phyloP scores from a whole-genome alignment of 2,888 invertebrate species.

The Mythimna loreyi region DNA sequence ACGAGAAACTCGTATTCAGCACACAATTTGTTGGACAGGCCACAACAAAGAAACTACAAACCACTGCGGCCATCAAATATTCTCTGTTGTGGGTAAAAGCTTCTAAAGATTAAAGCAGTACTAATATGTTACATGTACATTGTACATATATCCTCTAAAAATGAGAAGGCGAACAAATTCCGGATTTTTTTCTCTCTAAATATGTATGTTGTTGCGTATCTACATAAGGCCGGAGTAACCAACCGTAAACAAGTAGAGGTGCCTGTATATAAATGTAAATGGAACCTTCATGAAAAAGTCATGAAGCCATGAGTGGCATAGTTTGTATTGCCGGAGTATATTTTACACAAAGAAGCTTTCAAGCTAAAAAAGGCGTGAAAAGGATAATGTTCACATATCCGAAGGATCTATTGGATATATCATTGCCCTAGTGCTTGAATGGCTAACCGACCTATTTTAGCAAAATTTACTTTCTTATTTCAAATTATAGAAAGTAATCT shows the following conservation, averaged over 20 bases:
- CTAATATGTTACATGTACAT: constrained; percentile 20
- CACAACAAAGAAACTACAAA: constrained; percentile 28
- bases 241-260: constrained; percentile 52
- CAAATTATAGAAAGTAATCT: too few relatives aligned
- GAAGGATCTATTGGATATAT: constrained; percentile 24
- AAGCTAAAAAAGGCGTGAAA: constrained; percentile 39
- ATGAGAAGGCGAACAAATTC: constrained; percentile 33
- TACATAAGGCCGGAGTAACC: constrained; percentile 47
- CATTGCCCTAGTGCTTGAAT: too few relatives aligned
- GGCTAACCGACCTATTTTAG: too few relatives aligned
- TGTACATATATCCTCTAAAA: constrained; percentile 26
- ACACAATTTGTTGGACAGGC: constrained; percentile 25
- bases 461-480: too few relatives aligned
- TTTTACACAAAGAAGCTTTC: constrained; percentile 53
- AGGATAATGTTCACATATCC: constrained; percentile 14
- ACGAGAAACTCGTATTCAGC: neutral
- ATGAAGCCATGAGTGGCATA: constrained; percentile 57
- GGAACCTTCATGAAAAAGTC: constrained; percentile 63
- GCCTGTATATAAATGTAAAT: constrained; percentile 63
- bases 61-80: constrained; percentile 41
- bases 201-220: constrained; percentile 45
- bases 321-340: constrained; percentile 48
- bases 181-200: constrained; percentile 31
- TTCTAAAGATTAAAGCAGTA: constrained; percentile 35
- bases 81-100: constrained; percentile 34